Evolutionary conservation across 1,140 invertebrate genomes (phyloP).

Genomic region (Zophobas morio): DNA sequence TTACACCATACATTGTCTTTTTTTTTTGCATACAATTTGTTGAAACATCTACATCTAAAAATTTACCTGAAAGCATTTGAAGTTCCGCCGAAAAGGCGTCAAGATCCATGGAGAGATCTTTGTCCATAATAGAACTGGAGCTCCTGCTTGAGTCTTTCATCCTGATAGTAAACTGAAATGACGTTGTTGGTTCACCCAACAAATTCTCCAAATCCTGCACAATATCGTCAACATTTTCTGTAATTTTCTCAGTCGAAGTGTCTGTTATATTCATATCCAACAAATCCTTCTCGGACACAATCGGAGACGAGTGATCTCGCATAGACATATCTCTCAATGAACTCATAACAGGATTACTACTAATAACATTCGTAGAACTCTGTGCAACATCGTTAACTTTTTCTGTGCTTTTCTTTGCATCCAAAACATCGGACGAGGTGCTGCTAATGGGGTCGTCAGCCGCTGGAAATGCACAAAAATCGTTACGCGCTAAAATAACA

Average conservation of each 20-base stretch:
- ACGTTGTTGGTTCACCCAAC: constrained; percentile 59
- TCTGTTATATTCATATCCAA: constrained; percentile 62
- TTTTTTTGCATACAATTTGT: no score
- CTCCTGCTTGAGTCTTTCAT: neutral
- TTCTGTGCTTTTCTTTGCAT: constrained; percentile 42
- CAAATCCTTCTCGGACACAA: constrained; percentile 60
- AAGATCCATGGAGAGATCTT: constrained; percentile 20
- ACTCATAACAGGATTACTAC: constrained; percentile 13
- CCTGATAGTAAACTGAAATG: constrained; percentile 26
- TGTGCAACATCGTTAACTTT: neutral
- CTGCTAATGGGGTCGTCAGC: constrained; percentile 64
- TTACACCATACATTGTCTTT: no score
- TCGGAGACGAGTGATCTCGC: constrained; percentile 34
- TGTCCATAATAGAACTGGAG: neutral
- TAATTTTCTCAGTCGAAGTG: constrained; percentile 61
- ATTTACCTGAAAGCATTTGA: constrained; percentile 9
- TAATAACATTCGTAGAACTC: neutral
- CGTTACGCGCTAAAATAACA: neutral
- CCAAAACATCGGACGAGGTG: constrained; percentile 58
- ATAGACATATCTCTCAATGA: constrained; percentile 37
- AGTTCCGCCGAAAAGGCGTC: constrained; percentile 16
- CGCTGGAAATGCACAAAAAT: constrained; percentile 49
- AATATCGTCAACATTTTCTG: constrained; percentile 66
- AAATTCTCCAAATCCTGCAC: constrained; percentile 65
- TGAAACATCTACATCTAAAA: no score